Conservation (phyloP, 2,113 vertebrate genomes). For the Rhea americana region DNA sequence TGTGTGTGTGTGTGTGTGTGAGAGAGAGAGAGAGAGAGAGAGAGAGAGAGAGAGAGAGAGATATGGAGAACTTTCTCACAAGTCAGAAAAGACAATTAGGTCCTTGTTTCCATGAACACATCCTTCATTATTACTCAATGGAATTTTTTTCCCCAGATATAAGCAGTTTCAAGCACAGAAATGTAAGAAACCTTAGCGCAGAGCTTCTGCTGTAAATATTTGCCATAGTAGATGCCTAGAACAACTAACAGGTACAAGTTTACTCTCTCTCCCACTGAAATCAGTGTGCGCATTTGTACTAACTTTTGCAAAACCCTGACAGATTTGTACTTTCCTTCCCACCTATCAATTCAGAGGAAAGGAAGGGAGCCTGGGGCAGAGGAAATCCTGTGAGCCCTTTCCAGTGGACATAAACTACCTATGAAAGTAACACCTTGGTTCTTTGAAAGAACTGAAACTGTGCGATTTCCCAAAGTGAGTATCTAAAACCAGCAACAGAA, state of each 20-base stretch:
- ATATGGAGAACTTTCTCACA: background rate
- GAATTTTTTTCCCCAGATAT: background rate
- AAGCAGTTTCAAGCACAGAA: background rate
- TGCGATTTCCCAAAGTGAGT: background rate
- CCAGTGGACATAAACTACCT: background rate
- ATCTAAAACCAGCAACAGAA: background rate
- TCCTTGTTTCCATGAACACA: background rate
- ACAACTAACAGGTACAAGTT: background rate
- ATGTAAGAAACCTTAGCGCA: background rate
- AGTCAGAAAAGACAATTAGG: background rate
- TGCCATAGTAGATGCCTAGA: background rate
- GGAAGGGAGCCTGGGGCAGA: background rate
- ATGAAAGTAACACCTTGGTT: background rate
- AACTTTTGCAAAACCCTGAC: background rate
- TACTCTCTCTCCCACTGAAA: background rate
- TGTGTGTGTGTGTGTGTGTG: background rate
- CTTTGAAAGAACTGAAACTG: background rate
- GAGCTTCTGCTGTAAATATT: background rate
- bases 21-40: no score
- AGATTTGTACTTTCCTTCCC: background rate
- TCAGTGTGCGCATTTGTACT: background rate
- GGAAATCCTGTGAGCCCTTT: background rate
- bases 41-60: no score
- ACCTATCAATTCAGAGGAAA: background rate
- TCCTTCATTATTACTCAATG: background rate